phyloP scores from a whole-genome alignment of 2,113 vertebrate genomes.

The Pogona vitticeps region DNA sequence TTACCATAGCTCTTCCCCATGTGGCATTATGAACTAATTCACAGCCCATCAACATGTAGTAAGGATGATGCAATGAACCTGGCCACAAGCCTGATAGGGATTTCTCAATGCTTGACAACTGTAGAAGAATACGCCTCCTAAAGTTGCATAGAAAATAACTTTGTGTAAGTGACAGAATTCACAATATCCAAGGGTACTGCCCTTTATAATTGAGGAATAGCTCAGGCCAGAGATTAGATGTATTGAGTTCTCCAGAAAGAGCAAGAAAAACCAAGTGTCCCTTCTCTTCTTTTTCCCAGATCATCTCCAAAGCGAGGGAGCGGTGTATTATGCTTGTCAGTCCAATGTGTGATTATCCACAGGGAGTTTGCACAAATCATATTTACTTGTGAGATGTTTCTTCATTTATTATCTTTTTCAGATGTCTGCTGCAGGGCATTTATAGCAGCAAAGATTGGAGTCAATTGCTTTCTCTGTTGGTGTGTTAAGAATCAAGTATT shows the following conservation, averaged over 20 bases:
- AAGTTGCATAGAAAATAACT: not conserved
- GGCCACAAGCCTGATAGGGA: not conserved
- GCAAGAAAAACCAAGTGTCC: too few relatives aligned
- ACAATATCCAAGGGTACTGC: not conserved
- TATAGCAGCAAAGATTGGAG: too few relatives aligned
- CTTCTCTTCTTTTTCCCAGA: not conserved
- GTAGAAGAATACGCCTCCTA: too few relatives aligned
- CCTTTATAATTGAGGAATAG: not conserved
- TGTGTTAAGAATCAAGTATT: too few relatives aligned
- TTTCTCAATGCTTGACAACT: not conserved
- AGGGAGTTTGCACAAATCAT: too few relatives aligned
- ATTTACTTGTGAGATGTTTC: too few relatives aligned
- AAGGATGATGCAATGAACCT: not conserved
- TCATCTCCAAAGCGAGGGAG: too few relatives aligned
- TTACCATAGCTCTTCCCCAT: not conserved
- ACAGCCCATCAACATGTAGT: not conserved
- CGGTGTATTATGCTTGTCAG: too few relatives aligned
- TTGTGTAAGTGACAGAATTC: not conserved
- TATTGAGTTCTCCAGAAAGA: not conserved
- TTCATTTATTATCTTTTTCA: too few relatives aligned
- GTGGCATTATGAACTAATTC: not conserved
- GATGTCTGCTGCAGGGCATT: too few relatives aligned
- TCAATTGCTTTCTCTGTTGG: too few relatives aligned
- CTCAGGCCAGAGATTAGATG: not conserved
- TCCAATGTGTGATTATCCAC: too few relatives aligned